phyloP scores from a whole-genome alignment of 2,797 vertebrate species.

The Helicolenus hilgendorfi region DNA sequence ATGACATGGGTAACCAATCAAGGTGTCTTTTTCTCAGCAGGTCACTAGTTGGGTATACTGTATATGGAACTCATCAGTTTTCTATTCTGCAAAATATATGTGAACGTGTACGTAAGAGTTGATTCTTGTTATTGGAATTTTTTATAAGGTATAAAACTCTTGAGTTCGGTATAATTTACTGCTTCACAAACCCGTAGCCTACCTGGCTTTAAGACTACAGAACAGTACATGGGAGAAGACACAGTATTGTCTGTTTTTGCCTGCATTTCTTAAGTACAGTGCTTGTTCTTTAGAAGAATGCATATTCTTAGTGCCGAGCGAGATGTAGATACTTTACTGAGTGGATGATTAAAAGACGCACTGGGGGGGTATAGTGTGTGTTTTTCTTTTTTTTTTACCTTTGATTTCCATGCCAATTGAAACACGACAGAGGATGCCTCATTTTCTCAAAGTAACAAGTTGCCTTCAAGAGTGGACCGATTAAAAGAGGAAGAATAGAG shows the following conservation, averaged over 20 bases:
- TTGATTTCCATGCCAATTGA: slow-evolving; percentile 55
- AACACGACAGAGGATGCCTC: slow-evolving; percentile 42
- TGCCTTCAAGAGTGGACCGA: slow-evolving; percentile 68
- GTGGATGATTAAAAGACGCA: slow-evolving; percentile 83
- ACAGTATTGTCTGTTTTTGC: slow-evolving; percentile 22
- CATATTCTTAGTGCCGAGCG: slow-evolving; percentile 80
- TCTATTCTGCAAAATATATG: slow-evolving; percentile 58
- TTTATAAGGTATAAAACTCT: slow-evolving; percentile 49
- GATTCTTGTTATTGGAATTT: slow-evolving; percentile 38
- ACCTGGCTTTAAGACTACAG: slow-evolving; percentile 34
- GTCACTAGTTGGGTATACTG: slow-evolving; percentile 39
- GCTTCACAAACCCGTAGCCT: slow-evolving; percentile 31
- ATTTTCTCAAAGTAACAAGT: slow-evolving; percentile 49
- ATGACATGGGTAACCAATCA: slow-evolving; percentile 43
- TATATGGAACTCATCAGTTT: slow-evolving; percentile 60
- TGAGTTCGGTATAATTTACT: slow-evolving; percentile 54
- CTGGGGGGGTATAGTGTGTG: slow-evolving; percentile 68
- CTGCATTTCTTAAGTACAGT: slow-evolving; percentile 54
- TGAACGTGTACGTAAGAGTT: slow-evolving; percentile 58
- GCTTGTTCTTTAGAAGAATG: slow-evolving; percentile 76
- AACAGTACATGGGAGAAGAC: slow-evolving; percentile 50
- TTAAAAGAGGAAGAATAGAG: slow-evolving; percentile 17
- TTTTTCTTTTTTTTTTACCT: slow-evolving; percentile 7
- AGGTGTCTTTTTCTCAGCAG: slow-evolving; percentile 33
- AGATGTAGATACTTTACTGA: slow-evolving; percentile 90